Conservation (phyloP, 2,888 invertebrate species). For the Drosophila kokeensis region DNA sequence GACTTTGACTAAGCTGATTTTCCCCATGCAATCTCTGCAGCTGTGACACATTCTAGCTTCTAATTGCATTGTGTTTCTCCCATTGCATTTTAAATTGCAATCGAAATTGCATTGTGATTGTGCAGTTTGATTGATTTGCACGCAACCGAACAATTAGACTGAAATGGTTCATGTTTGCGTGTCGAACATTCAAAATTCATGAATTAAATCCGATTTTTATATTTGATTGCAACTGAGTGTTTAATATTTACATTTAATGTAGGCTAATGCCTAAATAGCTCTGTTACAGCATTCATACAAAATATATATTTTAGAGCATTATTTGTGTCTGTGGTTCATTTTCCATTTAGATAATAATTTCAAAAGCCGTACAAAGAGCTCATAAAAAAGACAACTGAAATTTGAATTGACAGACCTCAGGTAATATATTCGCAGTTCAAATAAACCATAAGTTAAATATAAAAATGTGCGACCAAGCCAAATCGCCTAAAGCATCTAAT, state of each 20-base stretch:
- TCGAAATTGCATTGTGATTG: slow-evolving; percentile 5
- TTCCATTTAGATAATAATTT: not conserved
- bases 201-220: not conserved
- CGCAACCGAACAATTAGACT: slow-evolving; percentile 5
- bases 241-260: not conserved
- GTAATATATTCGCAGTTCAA: no score
- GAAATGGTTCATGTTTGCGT: not conserved
- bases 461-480: no score
- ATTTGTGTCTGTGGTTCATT: not conserved
- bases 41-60: not conserved
- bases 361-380: not conserved
- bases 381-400: not conserved
- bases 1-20: slow-evolving; percentile 2
- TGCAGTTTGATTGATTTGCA: slow-evolving; percentile 7
- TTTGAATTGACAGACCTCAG: not conserved
- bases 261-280: not conserved
- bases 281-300: not conserved
- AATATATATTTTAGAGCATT: not conserved
- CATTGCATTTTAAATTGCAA: slow-evolving; percentile 4
- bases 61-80: not conserved
- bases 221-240: not conserved
- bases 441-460: no score
- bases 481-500: no score
- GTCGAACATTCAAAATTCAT: not conserved
- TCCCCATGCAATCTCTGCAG: not conserved